A percentile compares a stretch with the other conserved stretches of the same genome.
These are phyloP conservation scores for Nycteola revayana DNA, from an alignment of 2,888 invertebrate genomes.

Conservation along the genomic window DNA sequence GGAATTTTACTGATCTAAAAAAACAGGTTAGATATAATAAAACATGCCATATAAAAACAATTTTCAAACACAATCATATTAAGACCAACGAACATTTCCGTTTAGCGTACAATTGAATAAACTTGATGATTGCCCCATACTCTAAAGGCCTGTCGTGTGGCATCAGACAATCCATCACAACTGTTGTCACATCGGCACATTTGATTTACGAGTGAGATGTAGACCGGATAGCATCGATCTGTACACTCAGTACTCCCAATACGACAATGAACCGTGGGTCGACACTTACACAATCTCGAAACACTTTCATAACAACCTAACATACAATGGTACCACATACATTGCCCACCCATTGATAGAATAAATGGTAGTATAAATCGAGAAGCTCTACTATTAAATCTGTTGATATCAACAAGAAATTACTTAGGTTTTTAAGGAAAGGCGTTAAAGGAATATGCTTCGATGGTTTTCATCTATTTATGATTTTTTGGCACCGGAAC, in stretches of 20 bases:
- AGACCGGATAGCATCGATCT: constrained; percentile 59
- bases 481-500: too few relatives aligned
- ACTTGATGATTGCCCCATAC: constrained; percentile 19
- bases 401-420: too few relatives aligned
- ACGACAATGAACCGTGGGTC: constrained; percentile 69
- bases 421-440: too few relatives aligned
- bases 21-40: too few relatives aligned
- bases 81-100: too few relatives aligned
- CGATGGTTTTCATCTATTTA: too few relatives aligned
- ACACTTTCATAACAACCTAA: constrained; percentile 40
- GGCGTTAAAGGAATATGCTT: too few relatives aligned
- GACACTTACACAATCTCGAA: constrained; percentile 58
- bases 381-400: too few relatives aligned
- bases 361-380: constrained; percentile 19
- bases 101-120: constrained; percentile 5
- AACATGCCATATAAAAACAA: too few relatives aligned
- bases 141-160: constrained; percentile 2
- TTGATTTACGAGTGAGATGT: constrained; percentile 47
- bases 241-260: constrained; percentile 51
- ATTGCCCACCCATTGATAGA: constrained; percentile 28
- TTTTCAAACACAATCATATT: too few relatives aligned
- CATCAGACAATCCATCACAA: constrained; percentile 25
- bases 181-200: constrained; percentile 35
- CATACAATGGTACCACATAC: constrained; percentile 21
- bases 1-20: too few relatives aligned